These are phyloP conservation scores for Trichogramma pretiosum DNA, from an alignment of 1,140 invertebrate genomes.

Conservation along the genomic window DNA sequence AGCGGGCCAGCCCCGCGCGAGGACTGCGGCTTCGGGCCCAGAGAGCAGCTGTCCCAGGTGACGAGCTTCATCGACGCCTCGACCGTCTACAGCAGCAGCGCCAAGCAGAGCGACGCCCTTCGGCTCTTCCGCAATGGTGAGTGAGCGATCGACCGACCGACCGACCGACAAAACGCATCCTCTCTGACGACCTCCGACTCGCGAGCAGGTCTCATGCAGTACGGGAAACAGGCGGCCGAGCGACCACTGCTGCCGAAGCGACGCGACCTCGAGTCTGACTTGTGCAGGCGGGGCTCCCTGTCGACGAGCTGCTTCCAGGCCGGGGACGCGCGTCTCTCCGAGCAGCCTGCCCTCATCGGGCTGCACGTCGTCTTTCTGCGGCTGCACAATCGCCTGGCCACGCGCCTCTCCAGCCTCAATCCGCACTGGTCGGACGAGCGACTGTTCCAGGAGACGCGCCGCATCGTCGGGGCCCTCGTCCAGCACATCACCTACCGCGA, in stretches of 20 bases:
- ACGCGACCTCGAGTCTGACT: conserved; percentile 42
- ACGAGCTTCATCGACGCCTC: conserved; percentile 89
- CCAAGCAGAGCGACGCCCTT: conserved; percentile 63
- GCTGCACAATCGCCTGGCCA: conserved; percentile 83
- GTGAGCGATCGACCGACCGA: not conserved
- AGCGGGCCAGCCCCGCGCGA: conserved; percentile 62
- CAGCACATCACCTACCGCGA: conserved; percentile 86
- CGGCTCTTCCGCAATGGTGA: conserved; percentile 62
- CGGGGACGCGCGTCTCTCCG: conserved; percentile 73
- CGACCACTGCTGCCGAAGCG: conserved; percentile 48
- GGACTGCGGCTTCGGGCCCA: conserved; percentile 60
- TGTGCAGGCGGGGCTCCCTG: conserved; percentile 59
- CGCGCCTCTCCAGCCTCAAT: conserved; percentile 67
- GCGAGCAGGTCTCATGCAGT: conserved; percentile 53
- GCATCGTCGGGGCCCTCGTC: conserved; percentile 71
- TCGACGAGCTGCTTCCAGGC: conserved; percentile 61
- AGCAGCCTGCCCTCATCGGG: conserved; percentile 78
- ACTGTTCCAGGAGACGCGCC: conserved; percentile 76
- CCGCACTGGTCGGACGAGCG: conserved; percentile 80
- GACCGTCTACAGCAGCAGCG: conserved; percentile 81
- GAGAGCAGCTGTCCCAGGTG: conserved; percentile 70
- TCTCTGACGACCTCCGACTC: no score
- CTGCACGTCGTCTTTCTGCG: conserved; percentile 83
- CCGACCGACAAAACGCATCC: not conserved
- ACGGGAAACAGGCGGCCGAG: conserved; percentile 54